phyloP scores from a whole-genome alignment of 1,140 invertebrate genomes.

The Aphaenogaster floridana region DNA sequence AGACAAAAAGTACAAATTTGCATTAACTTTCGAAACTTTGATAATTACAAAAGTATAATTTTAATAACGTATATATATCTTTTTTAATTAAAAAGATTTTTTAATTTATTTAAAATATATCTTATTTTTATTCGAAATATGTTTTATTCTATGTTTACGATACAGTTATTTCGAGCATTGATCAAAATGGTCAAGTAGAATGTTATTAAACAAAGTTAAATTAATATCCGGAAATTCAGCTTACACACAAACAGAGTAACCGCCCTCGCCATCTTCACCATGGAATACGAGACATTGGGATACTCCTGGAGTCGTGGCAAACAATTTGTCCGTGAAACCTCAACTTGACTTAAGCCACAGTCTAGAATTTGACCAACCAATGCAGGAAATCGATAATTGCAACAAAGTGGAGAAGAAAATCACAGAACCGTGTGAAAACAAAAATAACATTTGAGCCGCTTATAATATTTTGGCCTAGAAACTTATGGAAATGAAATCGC shows the following conservation, averaged over 20 bases:
- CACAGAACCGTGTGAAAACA: neutral
- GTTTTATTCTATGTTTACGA: neutral
- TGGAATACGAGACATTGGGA: constrained; percentile 8
- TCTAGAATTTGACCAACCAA: constrained; percentile 21
- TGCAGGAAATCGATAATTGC: constrained; percentile 19
- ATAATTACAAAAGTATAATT: neutral
- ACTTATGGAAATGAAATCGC: neutral
- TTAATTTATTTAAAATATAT: neutral
- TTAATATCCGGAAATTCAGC: constrained; percentile 37
- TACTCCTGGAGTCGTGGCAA: constrained; percentile 39
- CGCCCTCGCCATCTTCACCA: neutral
- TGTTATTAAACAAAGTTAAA: constrained; percentile 15
- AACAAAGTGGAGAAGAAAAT: constrained; percentile 10
- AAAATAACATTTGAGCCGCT: neutral
- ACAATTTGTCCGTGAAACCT: constrained; percentile 58
- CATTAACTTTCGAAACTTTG: neutral
- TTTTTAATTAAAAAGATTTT: neutral
- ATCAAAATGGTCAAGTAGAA: neutral
- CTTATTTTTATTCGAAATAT: neutral
- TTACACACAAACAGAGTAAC: neutral
- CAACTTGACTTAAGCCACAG: constrained; percentile 41
- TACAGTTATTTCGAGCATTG: neutral
- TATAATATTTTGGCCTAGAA: neutral
- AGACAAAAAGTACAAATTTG: neutral
- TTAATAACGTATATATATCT: neutral